Evolutionary conservation across 2,797 vertebrate species (phyloP).

Genomic region (Hemitrygon akajei): DNA sequence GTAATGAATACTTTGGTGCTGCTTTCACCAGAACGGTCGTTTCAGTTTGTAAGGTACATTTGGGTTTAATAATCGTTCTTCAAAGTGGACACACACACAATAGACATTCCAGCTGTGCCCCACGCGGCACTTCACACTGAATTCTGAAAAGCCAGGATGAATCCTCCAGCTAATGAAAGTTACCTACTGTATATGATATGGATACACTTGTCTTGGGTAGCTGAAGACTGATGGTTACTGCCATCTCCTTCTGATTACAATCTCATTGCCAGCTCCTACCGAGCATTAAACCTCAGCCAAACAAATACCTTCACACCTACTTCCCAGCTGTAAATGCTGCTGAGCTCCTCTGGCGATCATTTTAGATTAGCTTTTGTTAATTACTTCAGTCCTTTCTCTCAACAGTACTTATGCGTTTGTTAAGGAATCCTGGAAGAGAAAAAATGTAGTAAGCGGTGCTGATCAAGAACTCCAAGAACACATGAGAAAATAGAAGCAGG

Average conservation of each 20-base stretch:
- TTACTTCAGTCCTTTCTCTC: conserved; percentile 50
- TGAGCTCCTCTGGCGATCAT: conserved; percentile 53
- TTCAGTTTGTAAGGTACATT: conserved; percentile 23
- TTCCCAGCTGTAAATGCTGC: conserved; percentile 47
- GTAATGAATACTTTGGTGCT: conserved; percentile 1
- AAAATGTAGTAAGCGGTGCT: neutral
- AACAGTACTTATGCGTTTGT: conserved; percentile 42
- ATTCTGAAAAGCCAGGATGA: conserved; percentile 43
- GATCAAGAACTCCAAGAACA: neutral
- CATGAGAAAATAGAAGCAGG: too few species aligned
- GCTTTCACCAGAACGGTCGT: neutral
- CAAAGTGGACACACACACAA: conserved; percentile 43
- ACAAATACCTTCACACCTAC: conserved; percentile 61
- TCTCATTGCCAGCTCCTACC: conserved; percentile 44
- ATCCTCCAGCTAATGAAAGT: conserved; percentile 54
- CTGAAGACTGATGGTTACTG: neutral
- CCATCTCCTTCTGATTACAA: neutral
- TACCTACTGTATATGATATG: conserved; percentile 47
- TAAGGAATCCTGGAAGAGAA: neutral
- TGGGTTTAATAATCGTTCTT: conserved; percentile 38
- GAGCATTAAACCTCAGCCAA: conserved; percentile 45
- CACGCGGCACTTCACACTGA: conserved; percentile 43
- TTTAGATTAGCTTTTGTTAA: conserved; percentile 53
- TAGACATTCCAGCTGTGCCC: conserved; percentile 36
- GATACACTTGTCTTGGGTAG: conserved; percentile 10